These are phyloP conservation scores for Colossoma macropomum DNA, from an alignment of 2,113 vertebrate genomes.

Conservation along the genomic window DNA sequence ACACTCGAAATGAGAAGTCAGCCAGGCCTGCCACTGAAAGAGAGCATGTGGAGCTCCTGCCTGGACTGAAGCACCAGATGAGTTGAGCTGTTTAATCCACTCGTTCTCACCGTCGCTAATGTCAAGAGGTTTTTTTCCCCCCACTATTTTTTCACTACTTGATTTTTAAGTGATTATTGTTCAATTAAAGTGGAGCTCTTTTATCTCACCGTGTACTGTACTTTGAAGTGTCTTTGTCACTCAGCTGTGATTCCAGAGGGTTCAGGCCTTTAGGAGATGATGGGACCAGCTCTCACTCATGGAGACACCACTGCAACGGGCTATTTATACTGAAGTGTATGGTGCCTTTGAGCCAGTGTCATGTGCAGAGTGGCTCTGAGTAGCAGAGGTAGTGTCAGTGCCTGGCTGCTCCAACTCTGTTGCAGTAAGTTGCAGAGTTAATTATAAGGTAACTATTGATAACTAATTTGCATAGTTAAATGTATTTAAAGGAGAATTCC, in stretches of 20 bases:
- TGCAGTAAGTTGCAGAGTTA: too few relatives aligned
- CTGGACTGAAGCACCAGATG: background rate
- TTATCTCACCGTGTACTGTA: conserved; percentile 32
- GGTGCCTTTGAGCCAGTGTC: background rate
- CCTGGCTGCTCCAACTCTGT: background rate
- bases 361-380: conserved; percentile 7
- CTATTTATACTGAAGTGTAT: conserved; percentile 36
- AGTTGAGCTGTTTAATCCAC: conserved; percentile 11
- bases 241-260: conserved; percentile 28
- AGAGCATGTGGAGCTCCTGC: background rate
- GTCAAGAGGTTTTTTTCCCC: background rate
- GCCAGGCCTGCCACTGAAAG: background rate
- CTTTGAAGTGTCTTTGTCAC: conserved; percentile 29
- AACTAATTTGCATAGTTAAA: background rate
- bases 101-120: background rate
- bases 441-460: too few relatives aligned
- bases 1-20: conserved; percentile 4
- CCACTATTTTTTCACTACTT: conserved; percentile 16
- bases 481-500: too few relatives aligned
- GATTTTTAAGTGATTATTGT: conserved; percentile 21
- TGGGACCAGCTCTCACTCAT: conserved; percentile 20
- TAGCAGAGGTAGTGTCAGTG: background rate
- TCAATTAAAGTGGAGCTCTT: conserved; percentile 20
- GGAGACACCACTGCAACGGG: conserved; percentile 25
- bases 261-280: conserved; percentile 23